Conservation (phyloP, 35 echinoderm and acorn worm genomes). For the Eucidaris tribuloides region DNA sequence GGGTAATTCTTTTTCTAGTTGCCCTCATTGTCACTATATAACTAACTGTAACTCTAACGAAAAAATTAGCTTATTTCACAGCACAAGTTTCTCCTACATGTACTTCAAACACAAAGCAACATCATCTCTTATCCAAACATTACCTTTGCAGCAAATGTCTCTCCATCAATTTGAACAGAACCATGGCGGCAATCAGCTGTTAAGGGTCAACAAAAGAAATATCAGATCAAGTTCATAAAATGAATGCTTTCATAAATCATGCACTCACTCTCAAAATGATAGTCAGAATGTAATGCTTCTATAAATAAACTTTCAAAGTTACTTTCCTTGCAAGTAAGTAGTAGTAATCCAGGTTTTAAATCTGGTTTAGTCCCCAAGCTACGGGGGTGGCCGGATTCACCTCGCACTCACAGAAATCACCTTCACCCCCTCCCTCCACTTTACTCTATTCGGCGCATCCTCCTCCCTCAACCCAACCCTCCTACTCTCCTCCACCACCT, state of each 20-base stretch:
- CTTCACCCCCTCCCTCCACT: too few species aligned
- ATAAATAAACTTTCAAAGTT: background rate
- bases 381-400: too few species aligned
- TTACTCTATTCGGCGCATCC: too few species aligned
- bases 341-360: background rate
- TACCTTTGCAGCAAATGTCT: conserved; percentile 16
- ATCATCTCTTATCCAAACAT: background rate
- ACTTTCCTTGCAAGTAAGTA: background rate
- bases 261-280: background rate
- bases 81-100: too few species aligned
- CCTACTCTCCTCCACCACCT: too few species aligned
- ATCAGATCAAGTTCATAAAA: background rate
- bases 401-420: too few species aligned
- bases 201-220: background rate
- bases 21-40: background rate
- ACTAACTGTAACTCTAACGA: background rate
- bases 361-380: background rate
- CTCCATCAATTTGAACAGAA: conserved; percentile 5
- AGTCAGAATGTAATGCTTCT: background rate
- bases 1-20: background rate
- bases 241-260: background rate
- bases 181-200: background rate
- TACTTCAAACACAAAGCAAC: background rate
- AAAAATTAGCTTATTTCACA: too few species aligned
- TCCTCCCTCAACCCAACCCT: too few species aligned